Evolutionary conservation across 2,113 vertebrate species (phyloP).

Genomic region (Heliornis fulica): DNA sequence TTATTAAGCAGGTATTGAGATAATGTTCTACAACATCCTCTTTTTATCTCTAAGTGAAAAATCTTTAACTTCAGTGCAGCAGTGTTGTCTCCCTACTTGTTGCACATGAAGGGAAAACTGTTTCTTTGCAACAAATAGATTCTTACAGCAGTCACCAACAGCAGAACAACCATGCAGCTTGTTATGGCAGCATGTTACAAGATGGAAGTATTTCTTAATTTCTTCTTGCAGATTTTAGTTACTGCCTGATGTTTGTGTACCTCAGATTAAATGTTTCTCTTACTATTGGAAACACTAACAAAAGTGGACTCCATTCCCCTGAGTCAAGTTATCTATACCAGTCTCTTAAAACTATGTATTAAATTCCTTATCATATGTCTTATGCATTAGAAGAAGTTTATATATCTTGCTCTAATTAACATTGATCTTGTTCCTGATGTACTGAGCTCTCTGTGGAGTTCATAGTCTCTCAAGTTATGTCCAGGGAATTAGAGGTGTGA

Average conservation of each 20-base stretch:
- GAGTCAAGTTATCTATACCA: background rate
- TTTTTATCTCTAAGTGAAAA: background rate
- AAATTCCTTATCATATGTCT: slow-evolving; percentile 1
- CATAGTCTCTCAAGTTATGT: background rate
- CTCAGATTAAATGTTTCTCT: background rate
- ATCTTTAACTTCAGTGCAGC: background rate
- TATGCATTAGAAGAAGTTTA: background rate
- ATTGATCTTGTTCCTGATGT: slow-evolving; percentile 15
- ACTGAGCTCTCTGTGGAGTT: background rate
- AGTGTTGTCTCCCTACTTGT: background rate
- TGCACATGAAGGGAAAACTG: background rate
- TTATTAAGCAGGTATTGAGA: background rate
- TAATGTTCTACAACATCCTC: background rate
- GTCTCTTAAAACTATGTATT: slow-evolving; percentile 19
- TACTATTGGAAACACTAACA: background rate
- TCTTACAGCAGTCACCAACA: background rate
- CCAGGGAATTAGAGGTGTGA: background rate
- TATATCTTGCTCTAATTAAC: slow-evolving; percentile 37
- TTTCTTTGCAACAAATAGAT: background rate
- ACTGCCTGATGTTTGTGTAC: background rate
- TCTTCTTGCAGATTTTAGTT: background rate
- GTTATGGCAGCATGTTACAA: background rate
- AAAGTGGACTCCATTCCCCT: background rate
- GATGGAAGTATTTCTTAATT: background rate
- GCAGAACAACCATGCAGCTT: background rate